Percentiles rank a stretch among this genome's conserved stretches.
Conservation (phyloP, 2,113 vertebrate genomes). For the Cyphomyrus discorhynchus region DNA sequence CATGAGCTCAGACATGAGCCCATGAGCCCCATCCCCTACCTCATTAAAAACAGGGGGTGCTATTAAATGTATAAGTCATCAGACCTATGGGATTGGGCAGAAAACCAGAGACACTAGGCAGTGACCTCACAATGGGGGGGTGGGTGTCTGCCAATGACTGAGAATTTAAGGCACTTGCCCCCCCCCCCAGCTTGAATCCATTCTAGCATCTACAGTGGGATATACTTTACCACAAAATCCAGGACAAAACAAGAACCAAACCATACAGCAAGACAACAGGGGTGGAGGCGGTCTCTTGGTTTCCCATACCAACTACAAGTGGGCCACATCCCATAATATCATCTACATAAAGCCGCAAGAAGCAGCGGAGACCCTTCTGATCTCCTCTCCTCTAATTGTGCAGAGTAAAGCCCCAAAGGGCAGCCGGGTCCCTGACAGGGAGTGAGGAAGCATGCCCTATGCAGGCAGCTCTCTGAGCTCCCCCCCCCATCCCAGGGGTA, state of each 20-base stretch:
- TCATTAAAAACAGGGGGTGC: neutral
- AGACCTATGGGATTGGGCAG: neutral
- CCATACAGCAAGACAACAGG: neutral
- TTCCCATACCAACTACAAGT: neutral
- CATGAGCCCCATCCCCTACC: neutral
- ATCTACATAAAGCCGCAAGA: neutral
- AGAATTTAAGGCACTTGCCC: neutral
- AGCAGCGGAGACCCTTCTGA: neutral
- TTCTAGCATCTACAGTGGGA: neutral
- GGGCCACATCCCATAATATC: neutral
- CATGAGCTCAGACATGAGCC: neutral
- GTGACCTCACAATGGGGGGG: neutral
- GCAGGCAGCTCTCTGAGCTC: neutral
- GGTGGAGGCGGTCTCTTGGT: neutral
- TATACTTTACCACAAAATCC: neutral
- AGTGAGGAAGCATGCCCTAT: neutral
- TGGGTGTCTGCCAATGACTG: neutral
- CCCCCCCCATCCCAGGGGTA: neutral
- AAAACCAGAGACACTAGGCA: neutral
- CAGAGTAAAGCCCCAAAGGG: neutral
- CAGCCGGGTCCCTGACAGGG: neutral
- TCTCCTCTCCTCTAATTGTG: conserved; percentile 6
- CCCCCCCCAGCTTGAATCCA: neutral
- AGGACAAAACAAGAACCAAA: neutral
- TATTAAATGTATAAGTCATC: neutral